These are phyloP conservation scores for Columba guinea DNA, from an alignment of 2,797 vertebrate genomes.

Conservation along the genomic window DNA sequence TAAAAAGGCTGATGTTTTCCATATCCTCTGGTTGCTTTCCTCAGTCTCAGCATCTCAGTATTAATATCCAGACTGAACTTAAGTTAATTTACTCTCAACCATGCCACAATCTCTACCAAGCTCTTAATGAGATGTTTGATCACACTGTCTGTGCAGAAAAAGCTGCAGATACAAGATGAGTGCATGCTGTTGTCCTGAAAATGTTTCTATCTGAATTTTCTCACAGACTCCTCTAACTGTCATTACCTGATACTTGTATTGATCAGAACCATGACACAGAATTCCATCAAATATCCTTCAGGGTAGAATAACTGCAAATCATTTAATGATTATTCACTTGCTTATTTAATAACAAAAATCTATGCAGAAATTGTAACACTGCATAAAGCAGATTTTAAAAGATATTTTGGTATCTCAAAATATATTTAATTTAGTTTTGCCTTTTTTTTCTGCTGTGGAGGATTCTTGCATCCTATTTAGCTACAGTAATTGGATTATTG, in stretches of 20 bases:
- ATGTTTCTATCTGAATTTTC: not conserved
- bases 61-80: not conserved
- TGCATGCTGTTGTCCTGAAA: not conserved
- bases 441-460: constrained; percentile 1
- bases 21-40: not conserved
- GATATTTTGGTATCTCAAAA: not conserved
- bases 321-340: not conserved
- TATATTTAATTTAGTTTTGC: not conserved
- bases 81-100: not conserved
- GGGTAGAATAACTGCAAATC: not conserved
- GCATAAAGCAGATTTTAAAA: constrained; percentile 2
- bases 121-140: constrained; percentile 11
- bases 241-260: not conserved
- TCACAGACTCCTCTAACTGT: not conserved
- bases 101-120: not conserved
- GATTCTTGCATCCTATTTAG: not conserved
- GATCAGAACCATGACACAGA: not conserved
- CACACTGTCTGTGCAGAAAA: not conserved
- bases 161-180: not conserved
- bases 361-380: not conserved
- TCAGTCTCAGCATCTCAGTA: not conserved
- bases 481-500: constrained; percentile 4
- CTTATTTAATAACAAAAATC: constrained; percentile 16
- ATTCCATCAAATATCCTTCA: not conserved
- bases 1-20: not conserved